Base-by-base conservation (phyloP, 1,140 invertebrate genomes). In the Drosophila burlai region DNA sequence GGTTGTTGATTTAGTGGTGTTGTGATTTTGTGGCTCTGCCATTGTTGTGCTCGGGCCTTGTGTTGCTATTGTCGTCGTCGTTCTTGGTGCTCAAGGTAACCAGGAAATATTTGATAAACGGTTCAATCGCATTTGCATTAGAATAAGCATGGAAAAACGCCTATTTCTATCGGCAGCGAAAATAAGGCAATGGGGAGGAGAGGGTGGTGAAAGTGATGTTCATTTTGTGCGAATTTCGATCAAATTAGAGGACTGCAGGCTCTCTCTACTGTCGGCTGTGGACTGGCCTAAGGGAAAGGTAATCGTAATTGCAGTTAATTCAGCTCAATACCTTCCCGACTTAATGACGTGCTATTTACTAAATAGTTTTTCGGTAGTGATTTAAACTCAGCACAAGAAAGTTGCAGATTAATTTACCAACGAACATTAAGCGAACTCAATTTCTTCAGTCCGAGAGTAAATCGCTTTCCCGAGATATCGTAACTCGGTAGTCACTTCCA, bases 61-160 rank as follows among this genome's bases (percentile, higher is more conserved):
- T 72, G 65, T 67, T 55, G 40, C 46, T 68, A 45, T 60, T 74
- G 68, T 60, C 50, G 54, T 43, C 34, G 71, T 50, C 43, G 71
- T 50, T 58, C 24, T 50, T 61, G 68, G 71, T 73, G 71, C 50
- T 73, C 71, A 61, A 73, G 68, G 71, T 74, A 89, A 81, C 81
- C 84, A 84, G 85, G 75, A 85, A 86, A 83, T 91, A 91, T 91
- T 78, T 91, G 86, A 90, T 90, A 90, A 91, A 80, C 82, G 75
- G 77, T 89, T 61, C 61, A 76, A 82, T 85, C 79, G 71, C 74
- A 91, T 91, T 91, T 91, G 86, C 86, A 91, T 91, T 91, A 91
- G 74, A 91, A 91, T 87, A 76, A 58, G 45, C 66, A 81, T 54
- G 67, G 49, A 64, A 73, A 67, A 52, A 34, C 6, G 47, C 45